Evolutionary conservation across 2,113 vertebrate species (phyloP), one percentile per base, ranked within the genome.

Genomic region (Phodopus roborovskii): DNA sequence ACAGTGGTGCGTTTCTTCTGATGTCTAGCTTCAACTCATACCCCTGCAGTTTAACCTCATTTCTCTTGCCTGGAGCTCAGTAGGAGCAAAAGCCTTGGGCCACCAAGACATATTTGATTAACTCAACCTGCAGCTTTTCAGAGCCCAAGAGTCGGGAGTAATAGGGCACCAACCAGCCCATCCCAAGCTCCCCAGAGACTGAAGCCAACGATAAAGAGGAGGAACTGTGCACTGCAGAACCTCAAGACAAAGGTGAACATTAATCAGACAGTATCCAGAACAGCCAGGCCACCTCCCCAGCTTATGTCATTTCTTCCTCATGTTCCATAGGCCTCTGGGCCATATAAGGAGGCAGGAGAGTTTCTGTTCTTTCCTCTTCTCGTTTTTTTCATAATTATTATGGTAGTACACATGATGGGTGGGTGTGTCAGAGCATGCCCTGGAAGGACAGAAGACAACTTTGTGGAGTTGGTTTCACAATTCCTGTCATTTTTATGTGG

Each of bases 301-400:
- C 10, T 91, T 56, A 20, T 28, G 78, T 97, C 45, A 39, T 90
- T 60, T 84, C 86, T 56, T 74, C 36, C 68, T 95, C 42, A 13
- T 79, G 85, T 39, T 75, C 82, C 50, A 6, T 0, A 58, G 90
- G 20, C 83, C 83, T 89, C 91, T 79, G 94, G 68, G 64, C 92
- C 94, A 88, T 88, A 88, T 84, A 92, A 96, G 91, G 95, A 88
- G 24, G 42, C 16, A 11, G 70, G 7, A 83, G 75, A 89, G 39
- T 79, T 70, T 88, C 96, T 90, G 83, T 64, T 88, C 68, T 56
- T 56, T 56, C 26, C 64, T 33, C 42, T 8, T 30, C 5, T 50
- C 17, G n/a, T 3, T 26, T 28, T 58, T 39, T 22, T 56, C 53
- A 56, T 82, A 77, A 77, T 68, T 36, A 86, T 68, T 48, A 68